Percentiles rank a stretch among this genome's conserved stretches.
These are phyloP conservation scores for Actinostola sp. DNA, from an alignment of 92 coral and sea anemone genomes.

Conservation along the genomic window DNA sequence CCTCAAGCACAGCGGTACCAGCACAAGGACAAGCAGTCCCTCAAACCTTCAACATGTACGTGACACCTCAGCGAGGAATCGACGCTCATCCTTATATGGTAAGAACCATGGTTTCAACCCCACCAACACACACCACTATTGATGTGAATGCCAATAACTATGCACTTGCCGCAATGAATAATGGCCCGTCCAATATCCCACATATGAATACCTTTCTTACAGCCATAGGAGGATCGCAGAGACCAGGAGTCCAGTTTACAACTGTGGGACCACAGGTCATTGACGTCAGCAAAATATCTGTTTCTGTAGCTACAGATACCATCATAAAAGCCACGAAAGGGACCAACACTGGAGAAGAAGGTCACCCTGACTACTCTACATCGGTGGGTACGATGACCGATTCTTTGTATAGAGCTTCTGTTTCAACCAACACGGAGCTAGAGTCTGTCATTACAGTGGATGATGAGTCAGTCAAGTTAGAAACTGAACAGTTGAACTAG, in stretches of 20 bases:
- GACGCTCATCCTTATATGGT: slow-evolving; percentile 21
- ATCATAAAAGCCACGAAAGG: slow-evolving; percentile 72
- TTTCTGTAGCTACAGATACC: slow-evolving; percentile 78
- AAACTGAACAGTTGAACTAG: neutral
- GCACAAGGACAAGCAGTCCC: slow-evolving; percentile 20
- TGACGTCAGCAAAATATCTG: slow-evolving; percentile 48
- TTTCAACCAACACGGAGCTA: slow-evolving; percentile 64
- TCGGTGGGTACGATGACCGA: slow-evolving; percentile 91
- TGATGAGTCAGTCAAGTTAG: neutral
- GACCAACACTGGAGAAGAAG: slow-evolving; percentile 72
- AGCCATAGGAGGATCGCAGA: slow-evolving; percentile 50
- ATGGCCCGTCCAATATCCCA: slow-evolving; percentile 60
- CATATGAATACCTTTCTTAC: slow-evolving; percentile 79
- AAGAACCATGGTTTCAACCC: slow-evolving; percentile 17
- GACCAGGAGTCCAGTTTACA: neutral
- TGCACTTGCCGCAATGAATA: slow-evolving; percentile 25
- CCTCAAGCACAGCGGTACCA: neutral
- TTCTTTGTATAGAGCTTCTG: slow-evolving; percentile 72
- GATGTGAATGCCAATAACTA: slow-evolving; percentile 23
- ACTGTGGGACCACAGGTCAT: neutral
- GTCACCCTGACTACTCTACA: slow-evolving; percentile 16
- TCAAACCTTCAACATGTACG: slow-evolving; percentile 24
- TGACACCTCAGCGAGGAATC: slow-evolving; percentile 12
- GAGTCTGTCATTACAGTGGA: neutral
- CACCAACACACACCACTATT: slow-evolving; percentile 6